Evolutionary conservation across 2,888 invertebrate genomes (phyloP).

Genomic region (Terebella lapidaria): DNA sequence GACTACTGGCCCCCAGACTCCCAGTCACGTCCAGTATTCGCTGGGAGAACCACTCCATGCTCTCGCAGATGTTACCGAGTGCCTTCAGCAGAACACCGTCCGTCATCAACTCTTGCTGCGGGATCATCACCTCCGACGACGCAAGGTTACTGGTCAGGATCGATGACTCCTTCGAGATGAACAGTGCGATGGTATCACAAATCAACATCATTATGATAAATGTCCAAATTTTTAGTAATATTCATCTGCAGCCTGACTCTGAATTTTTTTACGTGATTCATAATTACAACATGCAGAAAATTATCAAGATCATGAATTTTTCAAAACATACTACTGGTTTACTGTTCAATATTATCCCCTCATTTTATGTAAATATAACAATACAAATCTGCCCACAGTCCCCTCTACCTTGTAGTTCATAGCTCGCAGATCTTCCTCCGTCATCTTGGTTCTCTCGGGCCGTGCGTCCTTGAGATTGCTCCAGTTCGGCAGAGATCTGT

Average conservation of each 20-base stretch:
- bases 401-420: too few species aligned
- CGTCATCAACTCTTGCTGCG: constrained; percentile 77
- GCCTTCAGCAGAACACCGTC: constrained; percentile 78
- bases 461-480: constrained; percentile 46
- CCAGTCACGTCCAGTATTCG: constrained; percentile 63
- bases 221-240: too few species aligned
- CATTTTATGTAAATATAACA: too few species aligned
- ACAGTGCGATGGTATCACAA: too few species aligned
- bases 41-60: constrained; percentile 80
- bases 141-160: constrained; percentile 81
- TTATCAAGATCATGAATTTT: too few species aligned
- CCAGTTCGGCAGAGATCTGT: constrained; percentile 65
- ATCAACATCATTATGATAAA: too few species aligned
- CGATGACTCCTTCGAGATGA: constrained; percentile 85
- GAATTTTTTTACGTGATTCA: too few species aligned
- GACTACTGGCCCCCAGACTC: constrained; percentile 6
- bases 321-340: too few species aligned
- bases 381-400: too few species aligned
- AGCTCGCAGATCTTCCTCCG: constrained; percentile 72
- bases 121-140: constrained; percentile 75
- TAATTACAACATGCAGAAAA: too few species aligned
- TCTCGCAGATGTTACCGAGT: constrained; percentile 84
- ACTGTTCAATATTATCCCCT: too few species aligned
- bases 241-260: too few species aligned
- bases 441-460: constrained; percentile 60